Base-by-base conservation (phyloP, 2,797 vertebrate genomes). In the Tolypeutes matacus region DNA sequence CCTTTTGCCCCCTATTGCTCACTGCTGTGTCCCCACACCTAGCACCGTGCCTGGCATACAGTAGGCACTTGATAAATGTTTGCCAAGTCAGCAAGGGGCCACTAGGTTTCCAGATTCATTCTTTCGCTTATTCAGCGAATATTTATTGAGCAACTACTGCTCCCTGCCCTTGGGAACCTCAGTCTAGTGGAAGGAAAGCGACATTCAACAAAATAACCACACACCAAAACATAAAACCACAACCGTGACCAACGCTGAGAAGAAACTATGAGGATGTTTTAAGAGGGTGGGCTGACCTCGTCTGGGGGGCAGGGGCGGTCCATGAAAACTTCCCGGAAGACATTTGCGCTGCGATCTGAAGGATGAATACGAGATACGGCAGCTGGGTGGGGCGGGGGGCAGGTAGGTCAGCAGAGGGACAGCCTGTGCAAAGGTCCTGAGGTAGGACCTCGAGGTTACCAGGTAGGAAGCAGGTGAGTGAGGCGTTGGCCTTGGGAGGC, bases 321-420 rank as follows among this genome's bases (percentile, higher is more conserved):
- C 5, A 0, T 17, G 49, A 25, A 58, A 58, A 18, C 49, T 82
- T 88, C 77, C 23, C 17, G n/a, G 67, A 42, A 65, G 77, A 36
- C 46, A 60, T 46, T 0, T 56, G 85, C 25, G 36, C 58, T 65
- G 77, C 23, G 29, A 73, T 56, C 53, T 56, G 76, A 75, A 69
- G 2, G 65, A 29, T 5, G 6, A 0, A 4, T 27, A 31, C 27
- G 69, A 9, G 20, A 12, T 4, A 3, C 0, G 0, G n/a, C 14
- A 42, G 60, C 51, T 2, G 2, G 34, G 2, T 18, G 11, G 51
- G 23, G 70, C 1, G 27, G 2, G 2, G 12, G 72, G 36, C 31
- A 12, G 36, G 75, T n/a, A n/a, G 39, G 39, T 7, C 39, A 39
- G 39, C 39, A 39, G 39, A 39, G 39, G 89, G 20, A 31, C 17